These are phyloP conservation scores for Alosa sapidissima DNA, from an alignment of 2,797 vertebrate genomes.

Conservation along the genomic window DNA sequence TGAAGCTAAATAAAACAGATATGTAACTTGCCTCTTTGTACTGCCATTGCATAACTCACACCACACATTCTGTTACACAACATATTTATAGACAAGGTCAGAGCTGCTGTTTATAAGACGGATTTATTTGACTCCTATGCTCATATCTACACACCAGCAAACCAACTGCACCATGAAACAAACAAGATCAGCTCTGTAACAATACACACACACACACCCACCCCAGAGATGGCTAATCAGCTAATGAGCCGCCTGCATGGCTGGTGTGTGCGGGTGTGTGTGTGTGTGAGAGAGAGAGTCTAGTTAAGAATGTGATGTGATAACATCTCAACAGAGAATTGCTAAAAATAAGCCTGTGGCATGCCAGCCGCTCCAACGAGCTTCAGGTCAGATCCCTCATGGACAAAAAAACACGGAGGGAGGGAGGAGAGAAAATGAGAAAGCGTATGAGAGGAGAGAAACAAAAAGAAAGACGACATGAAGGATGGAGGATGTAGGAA, in stretches of 20 bases:
- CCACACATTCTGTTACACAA: neutral
- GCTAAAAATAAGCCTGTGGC: constrained; percentile 15
- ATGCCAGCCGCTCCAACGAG: neutral
- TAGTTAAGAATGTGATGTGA: constrained; percentile 7
- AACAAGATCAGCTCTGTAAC: neutral
- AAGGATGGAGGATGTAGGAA: neutral
- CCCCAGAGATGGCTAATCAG: neutral
- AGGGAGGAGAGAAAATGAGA: neutral
- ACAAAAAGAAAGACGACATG: neutral
- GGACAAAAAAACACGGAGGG: neutral
- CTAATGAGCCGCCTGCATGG: neutral
- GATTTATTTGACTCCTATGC: neutral
- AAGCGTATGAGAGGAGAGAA: neutral
- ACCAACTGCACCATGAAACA: neutral
- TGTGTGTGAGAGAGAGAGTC: neutral
- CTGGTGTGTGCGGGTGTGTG: neutral
- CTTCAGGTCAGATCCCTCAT: neutral
- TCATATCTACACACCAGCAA: neutral
- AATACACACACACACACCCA: neutral
- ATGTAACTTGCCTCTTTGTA: neutral
- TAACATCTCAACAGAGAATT: neutral
- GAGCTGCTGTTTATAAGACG: neutral
- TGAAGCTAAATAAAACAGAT: neutral
- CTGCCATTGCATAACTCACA: neutral
- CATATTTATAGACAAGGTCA: neutral